Percentiles rank a stretch among this genome's conserved stretches.
phyloP scores from a whole-genome alignment of 2,113 vertebrate species.

The Anhinga rufa region DNA sequence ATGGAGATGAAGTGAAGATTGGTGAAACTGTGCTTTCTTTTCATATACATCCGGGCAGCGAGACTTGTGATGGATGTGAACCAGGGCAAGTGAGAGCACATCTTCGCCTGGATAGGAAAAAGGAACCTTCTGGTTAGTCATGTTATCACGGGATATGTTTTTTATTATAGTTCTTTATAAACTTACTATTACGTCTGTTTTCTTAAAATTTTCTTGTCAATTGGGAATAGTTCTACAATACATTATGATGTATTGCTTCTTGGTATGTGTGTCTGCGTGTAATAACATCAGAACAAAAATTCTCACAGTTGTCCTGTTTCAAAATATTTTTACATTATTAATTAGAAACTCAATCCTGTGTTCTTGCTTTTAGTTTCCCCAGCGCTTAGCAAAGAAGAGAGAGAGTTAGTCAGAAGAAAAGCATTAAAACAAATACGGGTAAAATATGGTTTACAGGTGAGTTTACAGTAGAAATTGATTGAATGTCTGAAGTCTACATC shows the following conservation, averaged over 20 bases:
- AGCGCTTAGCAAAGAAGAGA: slow-evolving; percentile 86
- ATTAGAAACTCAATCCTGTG: not conserved
- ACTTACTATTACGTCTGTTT: not conserved
- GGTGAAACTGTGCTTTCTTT: slow-evolving; percentile 96
- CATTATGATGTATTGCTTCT: not conserved
- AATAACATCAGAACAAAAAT: not conserved
- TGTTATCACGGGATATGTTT: not conserved
- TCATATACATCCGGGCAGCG: slow-evolving; percentile 92
- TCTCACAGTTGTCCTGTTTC: not conserved
- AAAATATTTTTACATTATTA: not conserved
- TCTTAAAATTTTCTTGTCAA: not conserved
- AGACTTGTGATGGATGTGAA: slow-evolving; percentile 97
- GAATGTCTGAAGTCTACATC: not conserved
- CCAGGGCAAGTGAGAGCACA: slow-evolving; percentile 97
- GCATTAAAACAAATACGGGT: slow-evolving; percentile 94
- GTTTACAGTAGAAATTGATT: slow-evolving; percentile 9
- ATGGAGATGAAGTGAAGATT: slow-evolving; percentile 97
- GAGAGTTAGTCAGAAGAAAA: slow-evolving; percentile 88
- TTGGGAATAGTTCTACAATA: not conserved
- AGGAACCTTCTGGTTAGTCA: slow-evolving; percentile 77
- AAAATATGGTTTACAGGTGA: slow-evolving; percentile 96
- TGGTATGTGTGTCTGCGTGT: not conserved
- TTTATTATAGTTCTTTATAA: not conserved
- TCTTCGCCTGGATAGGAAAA: slow-evolving; percentile 86
- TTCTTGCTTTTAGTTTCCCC: slow-evolving; percentile 74